Conservation (phyloP, 2,113 vertebrate species). For the Varanus komodoensis region DNA sequence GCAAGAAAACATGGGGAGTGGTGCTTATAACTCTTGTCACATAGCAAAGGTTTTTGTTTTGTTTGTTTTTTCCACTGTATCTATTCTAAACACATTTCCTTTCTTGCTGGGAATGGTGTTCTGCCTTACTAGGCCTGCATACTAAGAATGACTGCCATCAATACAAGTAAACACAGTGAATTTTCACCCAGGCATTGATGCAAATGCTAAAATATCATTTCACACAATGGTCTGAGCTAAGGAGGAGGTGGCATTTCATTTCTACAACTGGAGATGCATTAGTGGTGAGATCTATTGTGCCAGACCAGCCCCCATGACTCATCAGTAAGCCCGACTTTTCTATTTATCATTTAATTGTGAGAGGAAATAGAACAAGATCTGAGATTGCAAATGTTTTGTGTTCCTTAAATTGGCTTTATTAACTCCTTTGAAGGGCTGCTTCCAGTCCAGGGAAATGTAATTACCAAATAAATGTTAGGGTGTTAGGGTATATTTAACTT, state of each 20-base stretch:
- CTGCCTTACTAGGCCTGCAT: slow-evolving; percentile 49
- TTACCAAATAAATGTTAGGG: not conserved
- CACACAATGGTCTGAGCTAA: slow-evolving; percentile 14
- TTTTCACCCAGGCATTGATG: slow-evolving; percentile 39
- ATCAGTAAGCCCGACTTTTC: slow-evolving; percentile 1
- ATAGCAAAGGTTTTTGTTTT: slow-evolving; percentile 6
- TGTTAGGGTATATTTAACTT: not conserved
- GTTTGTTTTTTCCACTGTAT: not conserved
- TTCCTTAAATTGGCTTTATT: slow-evolving; percentile 8
- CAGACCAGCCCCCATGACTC: slow-evolving; percentile 4
- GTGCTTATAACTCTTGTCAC: slow-evolving; percentile 15
- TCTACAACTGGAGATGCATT: not conserved
- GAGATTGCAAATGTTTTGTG: slow-evolving; percentile 6
- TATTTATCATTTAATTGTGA: slow-evolving; percentile 34
- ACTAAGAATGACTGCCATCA: slow-evolving; percentile 43
- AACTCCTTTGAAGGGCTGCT: not conserved
- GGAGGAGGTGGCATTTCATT: not conserved
- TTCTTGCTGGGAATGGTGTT: slow-evolving; percentile 47
- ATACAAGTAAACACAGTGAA: slow-evolving; percentile 42
- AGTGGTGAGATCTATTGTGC: slow-evolving; percentile 20
- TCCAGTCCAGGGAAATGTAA: slow-evolving; percentile 30
- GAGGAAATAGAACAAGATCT: slow-evolving; percentile 23
- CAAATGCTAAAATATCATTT: slow-evolving; percentile 8
- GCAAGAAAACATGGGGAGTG: slow-evolving; percentile 17
- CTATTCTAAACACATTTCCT: slow-evolving; percentile 62